Evolutionary conservation across 2,888 invertebrate species (phyloP).

Genomic region (Bimastos eiseni): DNA sequence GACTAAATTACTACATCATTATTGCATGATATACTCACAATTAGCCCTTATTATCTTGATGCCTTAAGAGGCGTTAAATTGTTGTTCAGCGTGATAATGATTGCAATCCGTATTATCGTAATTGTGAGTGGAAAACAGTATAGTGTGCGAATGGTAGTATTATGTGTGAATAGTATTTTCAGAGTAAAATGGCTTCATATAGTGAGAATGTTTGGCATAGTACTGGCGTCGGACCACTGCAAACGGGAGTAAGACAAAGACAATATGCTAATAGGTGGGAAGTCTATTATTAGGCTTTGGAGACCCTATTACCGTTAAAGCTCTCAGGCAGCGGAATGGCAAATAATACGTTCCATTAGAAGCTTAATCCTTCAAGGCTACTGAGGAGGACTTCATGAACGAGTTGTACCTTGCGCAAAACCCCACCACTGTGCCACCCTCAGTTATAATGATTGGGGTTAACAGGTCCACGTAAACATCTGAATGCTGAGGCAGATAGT

Average conservation of each 20-base stretch:
- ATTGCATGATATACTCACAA: neutral
- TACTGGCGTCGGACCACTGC: neutral
- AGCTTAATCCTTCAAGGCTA: no score
- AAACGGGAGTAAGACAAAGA: neutral
- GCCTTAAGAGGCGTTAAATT: neutral
- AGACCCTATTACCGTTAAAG: neutral
- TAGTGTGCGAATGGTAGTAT: no score
- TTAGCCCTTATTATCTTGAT: neutral
- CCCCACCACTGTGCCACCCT: neutral
- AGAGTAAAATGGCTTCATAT: neutral
- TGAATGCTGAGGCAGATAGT: neutral
- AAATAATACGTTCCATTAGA: neutral
- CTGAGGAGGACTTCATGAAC: no score
- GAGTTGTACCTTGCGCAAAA: neutral
- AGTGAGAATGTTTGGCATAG: neutral
- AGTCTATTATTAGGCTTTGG: slow-evolving; percentile 1
- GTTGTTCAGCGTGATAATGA: neutral
- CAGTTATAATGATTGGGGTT: neutral
- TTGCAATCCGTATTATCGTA: neutral
- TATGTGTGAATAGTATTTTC: no score
- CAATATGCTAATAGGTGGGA: neutral
- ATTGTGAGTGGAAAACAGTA: neutral
- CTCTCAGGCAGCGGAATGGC: neutral
- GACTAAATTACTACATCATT: neutral
- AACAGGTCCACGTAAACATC: neutral